Percentiles rank a stretch among this genome's conserved stretches.
Evolutionary conservation across 1,140 invertebrate genomes (phyloP).

Genomic region (Aphaenogaster floridana): DNA sequence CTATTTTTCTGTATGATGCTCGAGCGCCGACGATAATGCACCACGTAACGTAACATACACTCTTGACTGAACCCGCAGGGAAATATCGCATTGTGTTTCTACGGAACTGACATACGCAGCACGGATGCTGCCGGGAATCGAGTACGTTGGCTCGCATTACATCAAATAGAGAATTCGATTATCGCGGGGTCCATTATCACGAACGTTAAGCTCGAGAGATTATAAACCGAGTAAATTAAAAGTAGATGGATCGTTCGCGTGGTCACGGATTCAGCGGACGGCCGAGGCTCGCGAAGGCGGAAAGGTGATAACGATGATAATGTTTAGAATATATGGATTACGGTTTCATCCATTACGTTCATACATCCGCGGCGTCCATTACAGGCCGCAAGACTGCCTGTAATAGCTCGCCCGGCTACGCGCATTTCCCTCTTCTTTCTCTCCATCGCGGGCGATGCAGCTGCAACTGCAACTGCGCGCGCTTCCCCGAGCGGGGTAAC

Average conservation of each 20-base stretch:
- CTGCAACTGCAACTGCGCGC: conserved; percentile 19
- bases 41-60: neutral
- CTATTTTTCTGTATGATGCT: neutral
- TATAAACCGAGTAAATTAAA: conserved; percentile 24
- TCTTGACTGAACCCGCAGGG: neutral
- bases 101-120: neutral
- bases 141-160: conserved; percentile 4
- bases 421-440: conserved; percentile 3
- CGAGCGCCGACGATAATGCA: neutral
- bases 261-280: conserved; percentile 7
- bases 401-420: conserved; percentile 35
- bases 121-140: neutral
- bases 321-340: conserved; percentile 64
- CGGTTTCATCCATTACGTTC: conserved; percentile 60
- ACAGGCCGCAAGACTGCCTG: conserved; percentile 43
- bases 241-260: conserved; percentile 48
- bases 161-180: conserved; percentile 25
- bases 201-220: neutral
- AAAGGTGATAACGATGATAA: conserved; percentile 57
- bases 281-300: conserved; percentile 20
- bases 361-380: conserved; percentile 48
- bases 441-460: neutral
- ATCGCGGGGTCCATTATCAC: neutral
- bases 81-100: conserved; percentile 19
- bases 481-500: conserved; percentile 34